A percentile compares a stretch with the other conserved stretches of the same genome.
Evolutionary conservation across 2,113 vertebrate genomes (phyloP).

Genomic region (Deroptyus accipitrinus): DNA sequence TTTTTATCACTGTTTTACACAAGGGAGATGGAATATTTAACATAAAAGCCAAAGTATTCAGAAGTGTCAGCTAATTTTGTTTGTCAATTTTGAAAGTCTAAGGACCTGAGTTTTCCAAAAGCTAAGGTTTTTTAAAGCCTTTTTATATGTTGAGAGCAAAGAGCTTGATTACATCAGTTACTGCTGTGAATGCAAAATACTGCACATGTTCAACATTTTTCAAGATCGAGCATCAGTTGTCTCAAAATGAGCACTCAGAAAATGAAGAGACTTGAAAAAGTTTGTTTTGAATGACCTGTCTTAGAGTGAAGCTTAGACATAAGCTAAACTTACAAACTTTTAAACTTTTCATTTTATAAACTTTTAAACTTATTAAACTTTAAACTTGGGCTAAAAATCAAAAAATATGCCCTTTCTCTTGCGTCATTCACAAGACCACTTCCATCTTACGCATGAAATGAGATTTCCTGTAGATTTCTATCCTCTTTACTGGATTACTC

Average conservation of each 20-base stretch:
- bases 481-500: not conserved
- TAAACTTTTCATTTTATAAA: too few relatives aligned
- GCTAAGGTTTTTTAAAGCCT: not conserved
- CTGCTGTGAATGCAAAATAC: not conserved
- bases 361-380: too few relatives aligned
- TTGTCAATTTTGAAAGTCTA: not conserved
- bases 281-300: not conserved
- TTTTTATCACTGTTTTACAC: conserved; percentile 46
- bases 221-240: not conserved
- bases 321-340: too few relatives aligned
- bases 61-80: conserved; percentile 39
- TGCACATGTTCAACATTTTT: not conserved
- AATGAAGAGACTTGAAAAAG: not conserved
- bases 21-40: not conserved
- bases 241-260: not conserved
- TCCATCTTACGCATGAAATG: not conserved
- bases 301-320: not conserved
- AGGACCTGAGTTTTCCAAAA: not conserved
- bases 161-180: not conserved
- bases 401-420: not conserved
- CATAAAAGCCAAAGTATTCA: conserved; percentile 39
- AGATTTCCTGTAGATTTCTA: not conserved
- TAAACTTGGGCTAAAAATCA: not conserved
- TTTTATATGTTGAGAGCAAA: not conserved
- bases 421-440: not conserved